Evolutionary conservation across 1,140 invertebrate genomes (phyloP).

Genomic region (Trichonephila inaurata): DNA sequence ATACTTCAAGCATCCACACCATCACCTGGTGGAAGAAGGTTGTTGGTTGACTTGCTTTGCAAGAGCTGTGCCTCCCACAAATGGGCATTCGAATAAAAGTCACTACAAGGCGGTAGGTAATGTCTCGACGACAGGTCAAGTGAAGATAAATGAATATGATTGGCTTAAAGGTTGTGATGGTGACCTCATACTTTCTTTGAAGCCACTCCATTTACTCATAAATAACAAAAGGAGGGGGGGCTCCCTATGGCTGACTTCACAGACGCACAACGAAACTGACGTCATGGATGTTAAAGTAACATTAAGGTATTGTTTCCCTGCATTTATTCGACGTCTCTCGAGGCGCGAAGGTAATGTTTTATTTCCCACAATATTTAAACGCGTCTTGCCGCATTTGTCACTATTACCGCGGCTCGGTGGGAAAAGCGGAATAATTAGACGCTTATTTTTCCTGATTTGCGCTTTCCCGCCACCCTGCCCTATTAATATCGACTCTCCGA

Average conservation of each 20-base stretch:
- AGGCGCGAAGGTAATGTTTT: conserved; percentile 66
- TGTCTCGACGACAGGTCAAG: conserved; percentile 74
- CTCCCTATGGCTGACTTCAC: conserved; percentile 13
- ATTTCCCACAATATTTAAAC: conserved; percentile 74
- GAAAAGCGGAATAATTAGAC: conserved; percentile 67
- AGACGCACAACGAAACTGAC: conserved; percentile 56
- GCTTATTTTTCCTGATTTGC: conserved; percentile 76
- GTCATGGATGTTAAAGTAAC: conserved; percentile 58
- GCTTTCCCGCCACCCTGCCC: conserved; percentile 22
- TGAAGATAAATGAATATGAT: conserved; percentile 76
- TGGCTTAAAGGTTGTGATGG: conserved; percentile 68
- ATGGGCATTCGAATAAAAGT: conserved; percentile 59
- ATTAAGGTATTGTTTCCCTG: conserved; percentile 70
- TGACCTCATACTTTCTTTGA: conserved; percentile 74
- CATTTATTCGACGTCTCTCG: conserved; percentile 47
- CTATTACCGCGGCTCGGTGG: conserved; percentile 53
- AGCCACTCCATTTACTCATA: conserved; percentile 73
- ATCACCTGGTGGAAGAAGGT: conserved; percentile 48
- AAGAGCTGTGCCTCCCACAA: conserved; percentile 41
- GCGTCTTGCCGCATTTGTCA: conserved; percentile 66
- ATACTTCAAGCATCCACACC: conserved; percentile 30
- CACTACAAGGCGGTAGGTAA: conserved; percentile 44
- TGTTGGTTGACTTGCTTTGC: not conserved
- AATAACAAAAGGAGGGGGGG: conserved; percentile 47
- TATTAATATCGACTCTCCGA: conserved; percentile 58